Conservation (phyloP, 2,797 vertebrate genomes). For the Propithecus deckenii region DNA sequence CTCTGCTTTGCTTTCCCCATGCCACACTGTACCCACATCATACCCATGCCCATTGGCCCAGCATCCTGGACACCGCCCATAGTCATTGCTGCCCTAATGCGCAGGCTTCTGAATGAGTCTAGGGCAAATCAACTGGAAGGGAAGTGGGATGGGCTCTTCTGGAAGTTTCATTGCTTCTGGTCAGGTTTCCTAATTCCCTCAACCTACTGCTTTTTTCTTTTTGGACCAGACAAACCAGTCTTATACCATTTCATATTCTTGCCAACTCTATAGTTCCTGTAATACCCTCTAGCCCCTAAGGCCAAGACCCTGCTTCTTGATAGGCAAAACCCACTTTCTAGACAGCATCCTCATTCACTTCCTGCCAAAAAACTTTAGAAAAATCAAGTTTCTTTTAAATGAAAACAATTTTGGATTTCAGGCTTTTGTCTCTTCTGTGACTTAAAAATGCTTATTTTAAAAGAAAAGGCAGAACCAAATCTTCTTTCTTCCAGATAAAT, state of each 20-base stretch:
- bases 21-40: background rate
- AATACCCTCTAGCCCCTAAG: background rate
- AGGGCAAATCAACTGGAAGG: too few species aligned
- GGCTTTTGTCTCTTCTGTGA: background rate
- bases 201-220: background rate
- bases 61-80: background rate
- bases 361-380: background rate
- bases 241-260: background rate
- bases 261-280: background rate
- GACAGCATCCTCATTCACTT: background rate
- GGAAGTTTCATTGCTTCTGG: background rate
- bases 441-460: conserved; percentile 21
- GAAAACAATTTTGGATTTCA: conserved; percentile 11
- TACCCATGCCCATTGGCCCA: background rate
- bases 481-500: background rate
- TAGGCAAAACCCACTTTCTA: background rate
- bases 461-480: background rate
- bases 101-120: background rate
- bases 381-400: conserved; percentile 15
- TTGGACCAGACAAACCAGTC: background rate
- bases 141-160: background rate
- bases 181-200: background rate
- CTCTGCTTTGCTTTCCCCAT: background rate
- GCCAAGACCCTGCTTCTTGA: background rate
- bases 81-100: background rate